Conservation (phyloP, 2,888 invertebrate species). For the Drosophila colorata region DNA sequence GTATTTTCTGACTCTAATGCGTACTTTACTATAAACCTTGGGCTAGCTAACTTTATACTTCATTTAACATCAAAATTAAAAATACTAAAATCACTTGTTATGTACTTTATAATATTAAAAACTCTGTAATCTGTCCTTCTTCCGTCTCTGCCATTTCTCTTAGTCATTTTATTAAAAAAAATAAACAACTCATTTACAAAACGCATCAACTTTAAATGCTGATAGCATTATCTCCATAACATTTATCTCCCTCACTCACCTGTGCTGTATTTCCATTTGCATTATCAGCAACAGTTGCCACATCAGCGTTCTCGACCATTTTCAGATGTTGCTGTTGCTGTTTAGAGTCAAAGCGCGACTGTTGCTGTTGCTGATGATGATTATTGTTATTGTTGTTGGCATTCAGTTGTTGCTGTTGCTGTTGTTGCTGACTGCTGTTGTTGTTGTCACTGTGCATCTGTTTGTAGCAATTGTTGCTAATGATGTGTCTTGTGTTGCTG, state of each 20-base stretch:
- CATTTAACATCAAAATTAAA: too few species aligned
- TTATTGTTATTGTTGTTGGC: slow-evolving; percentile 58
- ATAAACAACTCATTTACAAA: not conserved
- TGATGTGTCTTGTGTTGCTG: slow-evolving; percentile 63
- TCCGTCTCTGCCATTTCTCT: not conserved
- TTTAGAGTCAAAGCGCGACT: slow-evolving; percentile 53
- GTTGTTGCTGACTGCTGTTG: slow-evolving; percentile 37
- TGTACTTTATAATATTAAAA: too few species aligned
- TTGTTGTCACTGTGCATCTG: slow-evolving; percentile 63
- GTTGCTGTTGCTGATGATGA: slow-evolving; percentile 50
- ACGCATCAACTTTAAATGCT: not conserved
- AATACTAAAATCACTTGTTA: too few species aligned
- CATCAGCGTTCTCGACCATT: slow-evolving; percentile 55
- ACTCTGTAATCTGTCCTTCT: too few species aligned
- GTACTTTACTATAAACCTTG: too few species aligned
- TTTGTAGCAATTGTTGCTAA: slow-evolving; percentile 76
- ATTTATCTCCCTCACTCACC: slow-evolving; percentile 63
- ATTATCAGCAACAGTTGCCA: slow-evolving; percentile 64
- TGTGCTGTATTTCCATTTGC: slow-evolving; percentile 73
- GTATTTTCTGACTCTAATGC: too few species aligned
- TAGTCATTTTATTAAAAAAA: not conserved
- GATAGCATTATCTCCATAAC: slow-evolving; percentile 2
- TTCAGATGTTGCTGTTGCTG: slow-evolving; percentile 46
- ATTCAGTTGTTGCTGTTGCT: slow-evolving; percentile 48
- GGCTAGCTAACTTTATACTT: too few species aligned